Evolutionary conservation across 2,888 invertebrate genomes (phyloP), one percentile per base, ranked within the genome.

Genomic region (Mylabris sibirica): DNA sequence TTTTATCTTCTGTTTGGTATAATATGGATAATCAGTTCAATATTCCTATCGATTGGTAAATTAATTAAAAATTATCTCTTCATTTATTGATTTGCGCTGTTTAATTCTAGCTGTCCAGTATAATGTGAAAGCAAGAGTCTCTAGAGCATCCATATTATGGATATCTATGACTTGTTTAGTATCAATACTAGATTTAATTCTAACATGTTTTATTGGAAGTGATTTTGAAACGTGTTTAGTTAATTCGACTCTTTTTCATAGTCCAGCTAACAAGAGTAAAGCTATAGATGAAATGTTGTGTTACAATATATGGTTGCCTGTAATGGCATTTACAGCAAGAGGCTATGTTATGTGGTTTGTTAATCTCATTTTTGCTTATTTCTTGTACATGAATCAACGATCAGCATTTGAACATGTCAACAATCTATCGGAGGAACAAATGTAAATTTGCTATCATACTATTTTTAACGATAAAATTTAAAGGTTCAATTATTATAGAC

Each of bases 1-100:
- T 67, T 79, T 26, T 80, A 79, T 66, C 65, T 74, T 9, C 59
- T 76, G 34, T 17, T 76, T 8, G 76, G 76, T 38, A 61, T 74
- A 1, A 59, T 74, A 53, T 78, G 78, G 77, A 68, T 74, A 17
- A 72, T 70, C 1, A 60, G 72, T 26, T 75, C 78, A 20, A 14
- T 75, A 41, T 76, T 75, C 49, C 69, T 71, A 53, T 67, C 74
- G 59, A 59, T 71, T 65, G 76, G 79, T 79, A 73, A 70, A 68
- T 68, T 30, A 24, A 53, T n/a, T n/a, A n/a, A n/a, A n/a, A n/a
- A n/a, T 60, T 65, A 53, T 12, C 38, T 24, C 49, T 6, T 35
- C 26, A 22, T 59, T 5, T 38, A 38, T 63, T 35, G 9, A 63
- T 49, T 22, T 35, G 24, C 30, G 24, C 30, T 41, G 62, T 57